phyloP scores from a whole-genome alignment of 2,113 vertebrate genomes.

The Hippocampus zosterae region DNA sequence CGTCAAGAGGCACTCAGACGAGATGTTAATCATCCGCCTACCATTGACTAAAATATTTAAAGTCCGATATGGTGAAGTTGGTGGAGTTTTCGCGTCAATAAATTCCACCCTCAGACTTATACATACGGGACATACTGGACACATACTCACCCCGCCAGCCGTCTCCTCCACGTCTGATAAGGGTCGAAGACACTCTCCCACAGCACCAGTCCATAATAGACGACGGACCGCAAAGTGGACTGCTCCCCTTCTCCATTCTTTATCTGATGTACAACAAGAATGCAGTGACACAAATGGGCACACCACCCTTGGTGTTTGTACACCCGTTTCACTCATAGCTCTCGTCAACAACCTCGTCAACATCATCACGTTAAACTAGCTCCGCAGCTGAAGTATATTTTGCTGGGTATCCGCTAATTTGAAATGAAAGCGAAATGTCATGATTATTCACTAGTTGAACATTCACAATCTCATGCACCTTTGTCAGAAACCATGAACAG shows the following conservation, averaged over 20 bases:
- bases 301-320: slow-evolving; percentile 1
- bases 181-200: slow-evolving; percentile 92
- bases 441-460: background rate
- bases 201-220: slow-evolving; percentile 82
- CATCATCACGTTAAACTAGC: slow-evolving; percentile 41
- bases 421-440: background rate
- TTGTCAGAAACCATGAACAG: slow-evolving; percentile 12
- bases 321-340: background rate
- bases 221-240: slow-evolving; percentile 67
- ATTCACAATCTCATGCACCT: background rate
- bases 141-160: slow-evolving; percentile 80
- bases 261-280: slow-evolving; percentile 68
- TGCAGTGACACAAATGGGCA: slow-evolving; percentile 12
- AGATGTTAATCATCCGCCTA: slow-evolving; percentile 27
- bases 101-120: slow-evolving; percentile 44
- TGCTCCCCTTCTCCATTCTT: slow-evolving; percentile 65
- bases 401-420: background rate
- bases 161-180: slow-evolving; percentile 90
- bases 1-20: slow-evolving; percentile 20
- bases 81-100: slow-evolving; percentile 20
- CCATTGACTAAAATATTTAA: slow-evolving; percentile 35
- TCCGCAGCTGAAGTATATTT: slow-evolving; percentile 25
- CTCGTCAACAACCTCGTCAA: background rate
- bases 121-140: slow-evolving; percentile 15
- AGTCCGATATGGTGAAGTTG: background rate